phyloP scores from a whole-genome alignment of 2,888 invertebrate genomes.

The Helobdella robusta region DNA sequence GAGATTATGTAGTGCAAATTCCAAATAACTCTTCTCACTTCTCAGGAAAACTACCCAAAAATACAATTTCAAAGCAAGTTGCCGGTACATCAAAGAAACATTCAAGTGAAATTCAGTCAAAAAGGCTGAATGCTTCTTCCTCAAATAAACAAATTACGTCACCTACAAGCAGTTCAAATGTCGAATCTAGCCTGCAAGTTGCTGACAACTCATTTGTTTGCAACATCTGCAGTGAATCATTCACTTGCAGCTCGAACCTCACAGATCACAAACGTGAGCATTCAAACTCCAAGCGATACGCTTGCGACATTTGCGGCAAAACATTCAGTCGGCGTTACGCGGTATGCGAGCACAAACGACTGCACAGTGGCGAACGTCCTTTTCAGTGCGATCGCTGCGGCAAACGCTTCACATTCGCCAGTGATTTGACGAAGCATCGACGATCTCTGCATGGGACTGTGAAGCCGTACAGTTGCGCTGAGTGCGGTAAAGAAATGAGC shows the following conservation, averaged over 20 bases:
- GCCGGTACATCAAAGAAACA: neutral
- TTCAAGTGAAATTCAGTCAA: neutral
- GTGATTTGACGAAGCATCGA: slow-evolving; percentile 20
- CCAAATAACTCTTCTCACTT: no score
- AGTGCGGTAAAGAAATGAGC: slow-evolving; percentile 25
- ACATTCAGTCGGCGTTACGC: slow-evolving; percentile 19
- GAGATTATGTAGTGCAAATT: no score
- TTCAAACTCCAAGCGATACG: slow-evolving; percentile 9
- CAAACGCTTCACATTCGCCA: slow-evolving; percentile 17
- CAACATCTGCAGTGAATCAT: slow-evolving; percentile 6
- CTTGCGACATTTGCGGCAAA: slow-evolving; percentile 20
- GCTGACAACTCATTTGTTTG: neutral
- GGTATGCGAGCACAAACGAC: slow-evolving; percentile 12
- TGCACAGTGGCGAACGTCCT: slow-evolving; percentile 20
- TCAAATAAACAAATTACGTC: neutral
- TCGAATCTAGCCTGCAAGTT: neutral
- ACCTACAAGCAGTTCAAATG: neutral
- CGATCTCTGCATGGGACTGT: slow-evolving; percentile 15
- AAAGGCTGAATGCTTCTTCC: neutral
- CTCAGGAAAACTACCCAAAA: no score
- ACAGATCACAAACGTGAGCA: slow-evolving; percentile 11
- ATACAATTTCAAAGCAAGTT: neutral
- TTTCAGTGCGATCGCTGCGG: slow-evolving; percentile 24
- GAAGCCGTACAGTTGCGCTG: slow-evolving; percentile 18
- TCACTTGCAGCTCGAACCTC: neutral